Evolutionary conservation across 2,113 vertebrate species (phyloP).

Genomic region (Grammatotria lemairii): DNA sequence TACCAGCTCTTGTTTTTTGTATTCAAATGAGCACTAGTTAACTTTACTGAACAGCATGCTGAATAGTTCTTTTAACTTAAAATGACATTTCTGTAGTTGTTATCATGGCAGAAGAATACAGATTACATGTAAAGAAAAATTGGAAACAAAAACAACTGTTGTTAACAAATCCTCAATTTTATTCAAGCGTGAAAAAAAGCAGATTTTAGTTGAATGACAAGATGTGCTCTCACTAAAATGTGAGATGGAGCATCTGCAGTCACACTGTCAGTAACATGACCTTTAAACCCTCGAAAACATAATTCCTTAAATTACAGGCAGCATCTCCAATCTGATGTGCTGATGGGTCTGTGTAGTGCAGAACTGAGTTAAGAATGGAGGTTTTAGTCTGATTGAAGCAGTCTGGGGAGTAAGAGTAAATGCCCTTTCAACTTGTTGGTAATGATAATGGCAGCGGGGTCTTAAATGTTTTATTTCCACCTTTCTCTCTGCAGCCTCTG

Average conservation of each 20-base stretch:
- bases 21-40: neutral
- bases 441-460: neutral
- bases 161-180: neutral
- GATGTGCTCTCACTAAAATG: neutral
- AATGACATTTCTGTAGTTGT: neutral
- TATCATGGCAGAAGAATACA: neutral
- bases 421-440: neutral
- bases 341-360: neutral
- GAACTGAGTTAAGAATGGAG: neutral
- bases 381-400: neutral
- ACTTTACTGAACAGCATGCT: neutral
- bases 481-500: neutral
- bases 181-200: neutral
- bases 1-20: neutral
- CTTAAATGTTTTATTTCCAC: slow-evolving; percentile 4
- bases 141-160: neutral
- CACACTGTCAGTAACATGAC: neutral
- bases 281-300: neutral
- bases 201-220: neutral
- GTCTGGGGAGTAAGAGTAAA: neutral
- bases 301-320: neutral
- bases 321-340: neutral
- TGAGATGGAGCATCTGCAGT: neutral
- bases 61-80: neutral
- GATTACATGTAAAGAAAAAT: neutral